Evolutionary conservation across 1,140 invertebrate genomes (phyloP).

Genomic region (Rhynchophorus ferrugineus): DNA sequence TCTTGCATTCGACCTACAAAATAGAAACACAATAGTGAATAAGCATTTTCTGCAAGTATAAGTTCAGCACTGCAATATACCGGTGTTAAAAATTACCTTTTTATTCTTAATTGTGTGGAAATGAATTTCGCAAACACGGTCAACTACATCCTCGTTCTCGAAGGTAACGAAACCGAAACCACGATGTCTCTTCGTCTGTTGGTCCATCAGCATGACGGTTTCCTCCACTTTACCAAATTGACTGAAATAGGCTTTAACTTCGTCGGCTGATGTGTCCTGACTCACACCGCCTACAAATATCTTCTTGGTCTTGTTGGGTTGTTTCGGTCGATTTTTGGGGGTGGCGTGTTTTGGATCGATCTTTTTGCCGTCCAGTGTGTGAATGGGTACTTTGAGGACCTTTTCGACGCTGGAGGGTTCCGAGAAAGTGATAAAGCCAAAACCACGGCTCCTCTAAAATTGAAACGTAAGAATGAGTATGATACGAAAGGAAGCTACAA

Average conservation of each 20-base stretch:
- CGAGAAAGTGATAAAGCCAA: slow-evolving; percentile 89
- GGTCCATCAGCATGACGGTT: slow-evolving; percentile 91
- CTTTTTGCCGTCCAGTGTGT: slow-evolving; percentile 90
- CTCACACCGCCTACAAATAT: slow-evolving; percentile 88
- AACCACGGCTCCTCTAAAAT: slow-evolving; percentile 78
- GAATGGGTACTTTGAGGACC: slow-evolving; percentile 80
- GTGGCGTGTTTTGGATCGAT: slow-evolving; percentile 91
- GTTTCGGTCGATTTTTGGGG: slow-evolving; percentile 79
- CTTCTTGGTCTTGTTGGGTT: slow-evolving; percentile 81
- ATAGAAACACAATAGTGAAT: neutral
- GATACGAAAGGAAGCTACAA: neutral
- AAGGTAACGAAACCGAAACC: slow-evolving; percentile 91
- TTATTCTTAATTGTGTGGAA: slow-evolving; percentile 90
- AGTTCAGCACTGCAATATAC: neutral
- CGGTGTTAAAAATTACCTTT: slow-evolving; percentile 53
- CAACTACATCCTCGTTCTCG: slow-evolving; percentile 84
- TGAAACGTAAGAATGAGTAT: neutral
- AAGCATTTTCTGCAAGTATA: neutral
- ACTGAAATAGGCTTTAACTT: slow-evolving; percentile 85
- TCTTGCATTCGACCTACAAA: slow-evolving; percentile 66
- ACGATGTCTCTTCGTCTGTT: slow-evolving; percentile 83
- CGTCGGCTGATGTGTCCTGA: slow-evolving; percentile 83
- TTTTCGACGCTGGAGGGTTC: slow-evolving; percentile 83
- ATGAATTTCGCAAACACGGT: slow-evolving; percentile 85
- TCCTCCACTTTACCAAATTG: slow-evolving; percentile 89